Percentiles rank a stretch among this genome's conserved stretches.
phyloP scores from a whole-genome alignment of 2,888 invertebrate genomes.

The Halictus quadricinctus region DNA sequence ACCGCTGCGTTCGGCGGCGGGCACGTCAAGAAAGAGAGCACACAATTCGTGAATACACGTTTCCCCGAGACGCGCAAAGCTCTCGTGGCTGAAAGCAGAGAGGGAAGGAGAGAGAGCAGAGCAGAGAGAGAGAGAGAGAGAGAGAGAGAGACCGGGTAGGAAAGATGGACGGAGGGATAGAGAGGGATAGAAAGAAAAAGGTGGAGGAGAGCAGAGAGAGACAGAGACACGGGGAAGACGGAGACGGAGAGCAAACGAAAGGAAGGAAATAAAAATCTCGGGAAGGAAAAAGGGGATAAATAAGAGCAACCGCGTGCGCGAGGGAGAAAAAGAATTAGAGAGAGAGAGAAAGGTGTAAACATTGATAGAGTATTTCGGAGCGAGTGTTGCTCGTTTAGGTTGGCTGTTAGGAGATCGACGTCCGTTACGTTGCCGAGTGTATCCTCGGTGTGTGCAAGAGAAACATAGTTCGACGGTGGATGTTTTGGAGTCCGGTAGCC shows the following conservation, averaged over 20 bases:
- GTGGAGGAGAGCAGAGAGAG: slow-evolving; percentile 36
- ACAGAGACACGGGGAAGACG: slow-evolving; percentile 1
- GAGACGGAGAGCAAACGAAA: slow-evolving; percentile 29
- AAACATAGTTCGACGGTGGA: slow-evolving; percentile 27
- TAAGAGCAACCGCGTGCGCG: not conserved
- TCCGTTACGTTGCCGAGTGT: slow-evolving; percentile 11
- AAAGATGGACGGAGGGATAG: slow-evolving; percentile 1
- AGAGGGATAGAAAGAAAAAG: slow-evolving; percentile 33
- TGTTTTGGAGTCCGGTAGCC: slow-evolving; percentile 21
- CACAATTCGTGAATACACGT: slow-evolving; percentile 63
- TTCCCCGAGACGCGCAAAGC: slow-evolving; percentile 60
- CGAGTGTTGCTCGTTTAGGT: slow-evolving; percentile 33
- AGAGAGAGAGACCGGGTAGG: not conserved
- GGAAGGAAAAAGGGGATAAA: slow-evolving; percentile 9
- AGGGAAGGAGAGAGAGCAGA: slow-evolving; percentile 4
- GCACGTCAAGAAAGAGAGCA: slow-evolving; percentile 61
- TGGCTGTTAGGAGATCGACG: slow-evolving; percentile 38
- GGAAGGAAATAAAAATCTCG: slow-evolving; percentile 34
- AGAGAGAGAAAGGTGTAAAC: slow-evolving; percentile 41
- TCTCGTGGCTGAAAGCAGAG: slow-evolving; percentile 41
- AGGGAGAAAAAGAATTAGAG: not conserved
- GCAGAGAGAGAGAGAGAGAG: not conserved
- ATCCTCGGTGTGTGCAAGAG: slow-evolving; percentile 24
- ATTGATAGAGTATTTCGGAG: slow-evolving; percentile 51
- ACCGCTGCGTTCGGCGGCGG: slow-evolving; percentile 60